Conservation (phyloP, 35 echinoderm and acorn worm species). For the Ptychodera flava region DNA sequence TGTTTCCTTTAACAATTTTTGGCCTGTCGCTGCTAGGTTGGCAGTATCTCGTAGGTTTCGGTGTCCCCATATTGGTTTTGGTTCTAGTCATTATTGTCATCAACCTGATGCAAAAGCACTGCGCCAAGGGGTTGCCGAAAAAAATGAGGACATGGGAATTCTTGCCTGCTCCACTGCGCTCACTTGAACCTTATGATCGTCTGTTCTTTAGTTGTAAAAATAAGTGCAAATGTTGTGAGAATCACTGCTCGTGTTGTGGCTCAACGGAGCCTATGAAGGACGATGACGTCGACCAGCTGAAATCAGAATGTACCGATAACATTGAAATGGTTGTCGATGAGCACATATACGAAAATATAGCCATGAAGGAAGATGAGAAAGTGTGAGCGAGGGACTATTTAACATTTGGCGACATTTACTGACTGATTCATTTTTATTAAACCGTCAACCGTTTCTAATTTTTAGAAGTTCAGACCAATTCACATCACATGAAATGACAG, state of each 20-base stretch:
- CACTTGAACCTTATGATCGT: slow-evolving; percentile 19
- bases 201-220: not conserved
- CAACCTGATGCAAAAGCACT: not conserved
- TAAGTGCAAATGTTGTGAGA: not conserved
- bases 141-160: not conserved
- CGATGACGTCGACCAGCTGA: not conserved
- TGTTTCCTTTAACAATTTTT: not conserved
- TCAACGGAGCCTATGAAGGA: not conserved
- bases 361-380: not conserved
- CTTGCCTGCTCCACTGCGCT: not conserved
- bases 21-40: not conserved
- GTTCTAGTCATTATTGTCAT: not conserved
- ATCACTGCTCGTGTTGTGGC: not conserved
- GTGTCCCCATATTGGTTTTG: not conserved
- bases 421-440: too few species aligned
- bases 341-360: not conserved
- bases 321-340: not conserved
- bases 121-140: not conserved
- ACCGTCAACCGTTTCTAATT: too few species aligned
- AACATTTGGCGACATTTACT: too few species aligned
- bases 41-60: not conserved
- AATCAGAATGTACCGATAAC: not conserved
- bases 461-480: too few species aligned
- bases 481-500: too few species aligned
- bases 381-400: too few species aligned